A percentile compares a stretch with the other conserved stretches of the same genome.
These are phyloP conservation scores for Heterocephalus glaber DNA, from an alignment of 2,113 vertebrate genomes.

Conservation along the genomic window DNA sequence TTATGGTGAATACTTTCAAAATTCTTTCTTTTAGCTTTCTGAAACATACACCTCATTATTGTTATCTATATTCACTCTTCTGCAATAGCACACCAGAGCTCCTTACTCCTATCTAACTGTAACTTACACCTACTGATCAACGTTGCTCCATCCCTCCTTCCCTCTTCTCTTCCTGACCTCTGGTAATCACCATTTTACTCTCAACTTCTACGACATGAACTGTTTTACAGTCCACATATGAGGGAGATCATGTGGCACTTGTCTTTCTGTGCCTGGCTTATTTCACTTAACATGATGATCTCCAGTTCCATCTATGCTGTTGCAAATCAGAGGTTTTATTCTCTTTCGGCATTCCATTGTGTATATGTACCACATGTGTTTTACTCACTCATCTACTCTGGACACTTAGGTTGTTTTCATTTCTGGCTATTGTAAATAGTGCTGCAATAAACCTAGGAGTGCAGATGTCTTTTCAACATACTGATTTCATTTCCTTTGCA, in stretches of 20 bases:
- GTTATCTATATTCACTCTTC: background rate
- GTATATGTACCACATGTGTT: background rate
- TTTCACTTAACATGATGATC: background rate
- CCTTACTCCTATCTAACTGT: background rate
- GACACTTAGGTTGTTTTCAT: background rate
- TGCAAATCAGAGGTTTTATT: background rate
- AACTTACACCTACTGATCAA: background rate
- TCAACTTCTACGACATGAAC: background rate
- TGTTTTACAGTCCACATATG: background rate
- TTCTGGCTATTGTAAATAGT: background rate
- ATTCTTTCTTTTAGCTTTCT: background rate
- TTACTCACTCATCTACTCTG: background rate
- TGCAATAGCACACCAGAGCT: background rate
- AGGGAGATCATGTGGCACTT: background rate
- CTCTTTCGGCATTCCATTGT: background rate
- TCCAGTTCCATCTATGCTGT: background rate
- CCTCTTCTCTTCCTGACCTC: background rate
- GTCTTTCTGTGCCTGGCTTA: background rate
- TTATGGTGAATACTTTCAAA: background rate
- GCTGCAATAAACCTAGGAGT: background rate
- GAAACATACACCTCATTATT: background rate
- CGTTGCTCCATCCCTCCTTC: background rate
- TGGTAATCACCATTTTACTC: background rate
- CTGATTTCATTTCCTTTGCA: background rate
- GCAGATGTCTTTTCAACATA: background rate